Evolutionary conservation across 2,888 invertebrate species (phyloP), one percentile per base, ranked within the genome.

Genomic region (Encarsia formosa): DNA sequence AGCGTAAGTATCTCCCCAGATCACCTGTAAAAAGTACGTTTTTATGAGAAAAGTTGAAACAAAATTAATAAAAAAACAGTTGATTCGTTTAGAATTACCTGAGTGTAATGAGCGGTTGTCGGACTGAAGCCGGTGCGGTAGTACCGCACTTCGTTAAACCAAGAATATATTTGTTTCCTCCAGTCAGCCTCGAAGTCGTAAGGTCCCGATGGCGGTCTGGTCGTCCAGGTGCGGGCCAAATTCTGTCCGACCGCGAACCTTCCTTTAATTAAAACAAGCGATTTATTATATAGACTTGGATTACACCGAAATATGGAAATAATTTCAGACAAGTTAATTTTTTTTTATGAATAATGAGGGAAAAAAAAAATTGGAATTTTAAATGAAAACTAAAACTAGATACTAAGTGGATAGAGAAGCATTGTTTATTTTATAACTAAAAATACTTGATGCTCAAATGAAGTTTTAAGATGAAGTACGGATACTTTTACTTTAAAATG

Each of bases 241-340:
- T 91, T 91, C 74, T 91, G 91, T n/a, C 91, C 91, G 58, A 91
- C 88, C 0, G 83, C 81, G 73, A 89, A 90, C 58, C 89, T 81
- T 56, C 81, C 87, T 81, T 65, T 41, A 32, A 48, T 35, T 13
- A 35, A 29, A 24, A 5, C 9, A 3, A 34, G 4, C n/a, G n/a
- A n/a, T n/a, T n/a, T n/a, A n/a, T n/a, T n/a, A n/a, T n/a, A n/a
- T 22, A 18, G 18, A 19, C 15, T 8, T 23, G 16, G 37, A 26
- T 24, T 16, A 15, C 15, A 39, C 23, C n/a, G n/a, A 2, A 39
- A 39, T n/a, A n/a, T n/a, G n/a, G n/a, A n/a, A n/a, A n/a, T 26
- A 6, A 26, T 26, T 26, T 26, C 26, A 11, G 6, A 26, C 26
- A 26, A 26, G 26, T 8, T 8, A n/a, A n/a, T n/a, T n/a, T n/a